These are phyloP conservation scores for Pardosa pseudoannulata DNA, from an alignment of 2,888 invertebrate species.

Conservation along the genomic window DNA sequence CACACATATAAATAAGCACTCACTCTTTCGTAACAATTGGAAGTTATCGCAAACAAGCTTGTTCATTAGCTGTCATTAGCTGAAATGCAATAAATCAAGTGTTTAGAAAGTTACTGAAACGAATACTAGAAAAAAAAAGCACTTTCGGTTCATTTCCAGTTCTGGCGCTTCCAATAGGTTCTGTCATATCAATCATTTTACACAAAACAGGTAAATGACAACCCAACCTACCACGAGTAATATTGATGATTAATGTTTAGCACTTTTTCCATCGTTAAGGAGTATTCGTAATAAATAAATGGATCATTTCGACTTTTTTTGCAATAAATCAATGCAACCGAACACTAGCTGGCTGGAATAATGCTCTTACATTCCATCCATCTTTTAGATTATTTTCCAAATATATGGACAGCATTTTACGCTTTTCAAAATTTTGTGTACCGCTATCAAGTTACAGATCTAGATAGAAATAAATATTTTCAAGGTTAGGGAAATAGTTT, in stretches of 20 bases:
- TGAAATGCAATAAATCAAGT: neutral
- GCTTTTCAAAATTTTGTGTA: too few species aligned
- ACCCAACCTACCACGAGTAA: neutral
- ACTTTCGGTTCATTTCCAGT: neutral
- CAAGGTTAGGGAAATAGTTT: too few species aligned
- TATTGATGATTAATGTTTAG: neutral
- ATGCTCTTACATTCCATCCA: too few species aligned
- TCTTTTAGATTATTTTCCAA: too few species aligned
- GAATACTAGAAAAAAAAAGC: neutral
- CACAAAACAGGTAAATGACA: constrained; percentile 2
- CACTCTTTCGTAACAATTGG: too few species aligned
- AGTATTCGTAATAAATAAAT: neutral
- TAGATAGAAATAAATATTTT: too few species aligned
- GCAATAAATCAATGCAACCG: neutral
- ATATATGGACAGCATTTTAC: too few species aligned
- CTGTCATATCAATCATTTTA: neutral
- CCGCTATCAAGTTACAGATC: too few species aligned
- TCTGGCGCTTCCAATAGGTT: neutral
- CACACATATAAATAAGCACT: too few species aligned
- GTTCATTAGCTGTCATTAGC: too few species aligned
- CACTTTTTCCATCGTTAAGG: neutral
- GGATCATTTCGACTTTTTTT: neutral
- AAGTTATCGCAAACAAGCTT: too few species aligned
- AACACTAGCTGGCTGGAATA: too few species aligned
- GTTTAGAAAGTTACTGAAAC: neutral